A percentile compares a stretch with the other conserved stretches of the same genome.
Evolutionary conservation across 92 coral and sea anemone species (phyloP).

Genomic region (Isaurus tuberculatus): DNA sequence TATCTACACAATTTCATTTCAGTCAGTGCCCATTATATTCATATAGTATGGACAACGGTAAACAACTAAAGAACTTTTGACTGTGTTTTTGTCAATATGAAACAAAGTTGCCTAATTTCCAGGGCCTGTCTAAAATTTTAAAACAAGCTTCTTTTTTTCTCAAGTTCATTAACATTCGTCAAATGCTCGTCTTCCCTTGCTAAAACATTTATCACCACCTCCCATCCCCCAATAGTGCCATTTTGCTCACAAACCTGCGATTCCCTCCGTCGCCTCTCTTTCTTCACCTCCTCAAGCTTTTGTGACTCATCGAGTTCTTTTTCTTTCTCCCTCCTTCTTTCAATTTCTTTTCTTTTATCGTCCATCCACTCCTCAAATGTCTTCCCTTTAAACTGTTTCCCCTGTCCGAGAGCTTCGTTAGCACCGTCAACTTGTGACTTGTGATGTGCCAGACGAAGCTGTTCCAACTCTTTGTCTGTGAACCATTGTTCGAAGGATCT

Average conservation of each 20-base stretch:
- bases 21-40: too few relatives aligned
- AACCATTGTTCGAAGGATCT: constrained; percentile 94
- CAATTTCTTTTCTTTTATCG: constrained; percentile 79
- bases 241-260: constrained; percentile 49
- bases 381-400: constrained; percentile 74
- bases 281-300: constrained; percentile 64
- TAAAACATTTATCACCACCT: too few relatives aligned
- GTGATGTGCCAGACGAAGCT: constrained; percentile 72
- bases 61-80: too few relatives aligned
- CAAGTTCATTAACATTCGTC: too few relatives aligned
- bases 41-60: too few relatives aligned
- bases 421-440: constrained; percentile 70
- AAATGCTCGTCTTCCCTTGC: neutral
- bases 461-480: constrained; percentile 79
- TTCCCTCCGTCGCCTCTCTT: constrained; percentile 73
- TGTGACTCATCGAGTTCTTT: constrained; percentile 71
- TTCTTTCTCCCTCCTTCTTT: constrained; percentile 70
- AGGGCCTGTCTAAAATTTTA: too few relatives aligned
- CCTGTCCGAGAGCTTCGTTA: constrained; percentile 69
- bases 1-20: too few relatives aligned
- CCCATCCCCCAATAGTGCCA: neutral
- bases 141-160: too few relatives aligned
- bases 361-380: constrained; percentile 94
- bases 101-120: too few relatives aligned
- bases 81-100: too few relatives aligned